phyloP scores from a whole-genome alignment of 2,888 invertebrate genomes.

The Clitarchus hookeri region DNA sequence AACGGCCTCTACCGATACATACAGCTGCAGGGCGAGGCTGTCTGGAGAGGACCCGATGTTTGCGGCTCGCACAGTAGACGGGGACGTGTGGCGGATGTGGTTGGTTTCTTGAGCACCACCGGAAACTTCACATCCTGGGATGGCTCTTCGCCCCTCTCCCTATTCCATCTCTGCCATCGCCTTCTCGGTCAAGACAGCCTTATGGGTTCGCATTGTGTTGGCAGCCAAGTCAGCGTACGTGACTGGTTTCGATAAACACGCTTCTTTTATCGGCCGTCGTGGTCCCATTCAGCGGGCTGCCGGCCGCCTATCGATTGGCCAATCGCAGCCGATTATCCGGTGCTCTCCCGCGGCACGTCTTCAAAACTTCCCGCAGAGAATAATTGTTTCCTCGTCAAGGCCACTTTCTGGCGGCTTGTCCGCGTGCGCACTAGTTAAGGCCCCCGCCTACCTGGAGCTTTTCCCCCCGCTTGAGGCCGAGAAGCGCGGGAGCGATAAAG shows the following conservation, averaged over 20 bases:
- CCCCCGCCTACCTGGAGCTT: too few relatives aligned
- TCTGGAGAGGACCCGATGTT: background rate
- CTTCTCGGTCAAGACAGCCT: background rate
- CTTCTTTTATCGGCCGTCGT: background rate
- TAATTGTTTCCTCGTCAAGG: too few relatives aligned
- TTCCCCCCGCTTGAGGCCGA: too few relatives aligned
- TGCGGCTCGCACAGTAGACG: background rate
- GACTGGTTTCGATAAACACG: background rate
- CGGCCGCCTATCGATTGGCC: slow-evolving; percentile 4
- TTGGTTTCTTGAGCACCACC: background rate
- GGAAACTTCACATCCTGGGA: slow-evolving; percentile 14
- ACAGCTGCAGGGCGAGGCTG: too few relatives aligned
- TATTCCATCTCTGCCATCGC: background rate
- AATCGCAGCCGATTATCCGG: background rate
- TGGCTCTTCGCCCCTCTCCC: background rate
- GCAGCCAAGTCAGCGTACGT: background rate
- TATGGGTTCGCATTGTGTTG: slow-evolving; percentile 14
- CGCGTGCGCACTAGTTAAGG: too few relatives aligned
- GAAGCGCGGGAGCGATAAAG: too few relatives aligned
- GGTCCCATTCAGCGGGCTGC: background rate
- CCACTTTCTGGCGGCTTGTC: too few relatives aligned
- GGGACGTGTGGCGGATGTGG: background rate
- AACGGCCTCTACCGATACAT: too few relatives aligned
- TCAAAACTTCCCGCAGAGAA: too few relatives aligned
- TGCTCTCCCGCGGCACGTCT: background rate